Conservation (phyloP, 2,797 vertebrate species). For the Columba guinea region DNA sequence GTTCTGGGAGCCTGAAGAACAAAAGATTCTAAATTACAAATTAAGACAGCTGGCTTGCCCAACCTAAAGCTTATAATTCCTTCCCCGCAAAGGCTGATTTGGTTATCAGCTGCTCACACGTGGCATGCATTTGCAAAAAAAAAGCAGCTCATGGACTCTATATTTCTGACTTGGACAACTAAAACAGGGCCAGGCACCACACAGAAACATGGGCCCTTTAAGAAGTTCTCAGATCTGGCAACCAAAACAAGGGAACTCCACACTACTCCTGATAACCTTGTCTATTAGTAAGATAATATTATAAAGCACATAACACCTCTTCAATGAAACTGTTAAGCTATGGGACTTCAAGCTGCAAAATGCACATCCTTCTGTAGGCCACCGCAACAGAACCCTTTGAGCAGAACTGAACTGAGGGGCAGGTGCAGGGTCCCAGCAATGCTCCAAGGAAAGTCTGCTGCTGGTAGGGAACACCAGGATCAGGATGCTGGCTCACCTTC, state of each 20-base stretch:
- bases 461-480: neutral
- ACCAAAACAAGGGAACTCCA: neutral
- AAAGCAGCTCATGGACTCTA: neutral
- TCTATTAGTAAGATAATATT: neutral
- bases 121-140: neutral
- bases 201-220: neutral
- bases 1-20: slow-evolving; percentile 86
- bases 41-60: neutral
- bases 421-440: neutral
- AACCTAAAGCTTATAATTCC: neutral
- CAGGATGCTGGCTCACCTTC: neutral
- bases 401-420: neutral
- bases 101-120: slow-evolving; percentile 6
- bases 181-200: neutral
- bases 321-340: neutral
- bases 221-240: neutral
- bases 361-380: neutral
- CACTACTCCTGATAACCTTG: neutral
- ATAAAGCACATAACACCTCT: neutral
- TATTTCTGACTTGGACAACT: neutral
- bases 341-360: neutral
- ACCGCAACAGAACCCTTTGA: neutral
- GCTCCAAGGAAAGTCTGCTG: neutral
- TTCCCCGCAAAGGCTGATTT: neutral
- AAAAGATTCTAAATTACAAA: slow-evolving; percentile 37